phyloP scores from a whole-genome alignment of 2,888 invertebrate species.

The Pyrrhosoma nymphula region DNA sequence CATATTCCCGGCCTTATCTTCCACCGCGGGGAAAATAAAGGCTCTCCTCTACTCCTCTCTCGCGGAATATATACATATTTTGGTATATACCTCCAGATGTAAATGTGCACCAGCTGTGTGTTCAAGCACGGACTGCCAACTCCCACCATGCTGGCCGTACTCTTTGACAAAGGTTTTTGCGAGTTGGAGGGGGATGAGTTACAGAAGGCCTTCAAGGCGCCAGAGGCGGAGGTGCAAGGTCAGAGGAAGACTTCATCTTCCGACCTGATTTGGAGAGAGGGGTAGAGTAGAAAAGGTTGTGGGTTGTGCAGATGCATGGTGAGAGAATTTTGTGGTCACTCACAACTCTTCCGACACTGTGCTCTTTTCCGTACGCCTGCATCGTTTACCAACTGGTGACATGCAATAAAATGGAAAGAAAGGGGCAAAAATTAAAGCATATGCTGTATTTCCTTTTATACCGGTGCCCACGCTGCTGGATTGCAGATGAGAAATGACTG shows the following conservation, averaged over 20 bases:
- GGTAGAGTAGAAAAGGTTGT: no score
- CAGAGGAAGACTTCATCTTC: constrained; percentile 4
- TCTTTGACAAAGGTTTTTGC: not conserved
- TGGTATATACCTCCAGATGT: not conserved
- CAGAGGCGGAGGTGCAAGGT: not conserved
- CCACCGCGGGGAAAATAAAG: not conserved
- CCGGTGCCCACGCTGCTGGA: no score
- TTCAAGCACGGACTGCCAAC: not conserved
- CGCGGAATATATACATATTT: not conserved
- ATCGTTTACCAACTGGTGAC: no score
- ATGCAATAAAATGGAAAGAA: no score
- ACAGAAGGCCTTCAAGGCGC: not conserved
- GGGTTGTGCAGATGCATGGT: no score
- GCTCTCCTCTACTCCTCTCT: not conserved
- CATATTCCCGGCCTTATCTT: not conserved
- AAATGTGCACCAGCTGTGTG: not conserved
- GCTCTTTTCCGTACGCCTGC: no score
- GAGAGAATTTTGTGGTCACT: no score
- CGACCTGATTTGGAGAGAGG: not conserved
- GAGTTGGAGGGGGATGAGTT: not conserved
- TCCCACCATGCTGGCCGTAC: not conserved
- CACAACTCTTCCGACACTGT: not conserved
- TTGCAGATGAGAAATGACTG: no score
- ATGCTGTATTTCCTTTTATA: no score
- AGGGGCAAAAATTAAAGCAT: no score